Evolutionary conservation across 2,113 vertebrate species (phyloP), one percentile per base, ranked within the genome.

Genomic region (Ovibos moschatus): DNA sequence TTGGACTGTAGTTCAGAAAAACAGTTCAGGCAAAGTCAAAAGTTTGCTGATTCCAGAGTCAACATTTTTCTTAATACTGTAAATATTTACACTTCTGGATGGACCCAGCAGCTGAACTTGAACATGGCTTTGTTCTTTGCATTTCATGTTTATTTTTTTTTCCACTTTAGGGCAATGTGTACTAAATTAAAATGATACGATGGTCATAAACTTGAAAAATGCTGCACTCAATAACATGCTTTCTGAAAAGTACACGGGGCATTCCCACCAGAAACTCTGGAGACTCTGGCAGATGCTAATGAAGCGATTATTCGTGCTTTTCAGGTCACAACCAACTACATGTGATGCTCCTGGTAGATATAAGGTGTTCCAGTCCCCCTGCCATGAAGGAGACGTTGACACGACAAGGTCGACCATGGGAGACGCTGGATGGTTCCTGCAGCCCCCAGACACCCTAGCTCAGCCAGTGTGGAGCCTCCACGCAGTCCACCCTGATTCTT

Each of bases 71-170:
- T 94, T 57, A 74, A 74, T 83, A 76, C 79, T 28, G 91, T 95
- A 95, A 97, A 93, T 94, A 97, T 94, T 97, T 93, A 93, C 36
- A 40, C 62, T 91, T 89, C 27, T 82, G 27, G 64, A 45, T 82
- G 21, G 53, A 45, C 40, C 83, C 60, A 67, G 87, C 15, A 71
- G 51, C n/a, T 83, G 51, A 91, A 85, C 85, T 40, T 83, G 55
- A 90, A 89, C 91, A 58, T 45, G 83, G 13, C 71, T 95, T 96
- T 97, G 71, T 93, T 91, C 89, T 95, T 96, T 64, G n/a, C 64
- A 51, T 55, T 50, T 33, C 50, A 4, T 82, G 43, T 47, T 91
- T 91, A 7, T 87, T 64, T 91, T 50, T 82, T 93, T 82, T 78
- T 95, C 51, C 76, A 85, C 14, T n/a, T 88, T 82, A 78, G 91